These are phyloP conservation scores for Danio rerio DNA, from an alignment of 2,113 vertebrate genomes.

Conservation along the genomic window DNA sequence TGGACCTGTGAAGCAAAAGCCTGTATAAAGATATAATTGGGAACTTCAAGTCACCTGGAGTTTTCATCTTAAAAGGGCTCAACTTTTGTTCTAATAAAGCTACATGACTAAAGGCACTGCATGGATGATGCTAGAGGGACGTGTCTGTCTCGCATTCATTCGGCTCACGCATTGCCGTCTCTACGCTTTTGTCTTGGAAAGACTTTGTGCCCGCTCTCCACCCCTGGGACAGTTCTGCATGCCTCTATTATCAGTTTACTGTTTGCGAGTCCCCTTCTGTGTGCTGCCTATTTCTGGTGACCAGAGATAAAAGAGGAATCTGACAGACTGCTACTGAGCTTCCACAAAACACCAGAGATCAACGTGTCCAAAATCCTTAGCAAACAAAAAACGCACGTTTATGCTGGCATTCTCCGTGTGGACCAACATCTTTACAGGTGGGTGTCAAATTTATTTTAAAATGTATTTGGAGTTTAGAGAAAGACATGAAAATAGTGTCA, in stretches of 20 bases:
- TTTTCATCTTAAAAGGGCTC: neutral
- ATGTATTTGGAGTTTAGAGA: too few relatives aligned
- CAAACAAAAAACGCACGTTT: neutral
- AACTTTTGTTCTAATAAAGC: neutral
- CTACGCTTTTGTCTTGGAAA: neutral
- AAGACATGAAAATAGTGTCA: too few relatives aligned
- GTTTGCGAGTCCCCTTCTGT: conserved; percentile 43
- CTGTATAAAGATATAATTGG: too few relatives aligned
- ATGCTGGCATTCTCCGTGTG: neutral
- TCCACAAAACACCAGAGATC: neutral
- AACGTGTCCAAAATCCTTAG: neutral
- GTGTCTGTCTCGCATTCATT: too few relatives aligned
- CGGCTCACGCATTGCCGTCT: neutral
- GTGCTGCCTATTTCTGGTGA: conserved; percentile 64
- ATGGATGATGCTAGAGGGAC: neutral
- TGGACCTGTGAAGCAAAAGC: too few relatives aligned
- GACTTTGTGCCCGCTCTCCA: neutral
- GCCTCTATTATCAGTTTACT: conserved; percentile 61
- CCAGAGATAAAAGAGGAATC: conserved; percentile 61
- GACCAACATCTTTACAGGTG: neutral
- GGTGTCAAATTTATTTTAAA: neutral
- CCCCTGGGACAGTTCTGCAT: conserved; percentile 45
- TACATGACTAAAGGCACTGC: neutral
- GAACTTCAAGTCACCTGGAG: too few relatives aligned
- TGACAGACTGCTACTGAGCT: conserved; percentile 32